These are phyloP conservation scores for Sphenopsis melanotis DNA, from an alignment of 2,797 vertebrate species.

Conservation along the genomic window DNA sequence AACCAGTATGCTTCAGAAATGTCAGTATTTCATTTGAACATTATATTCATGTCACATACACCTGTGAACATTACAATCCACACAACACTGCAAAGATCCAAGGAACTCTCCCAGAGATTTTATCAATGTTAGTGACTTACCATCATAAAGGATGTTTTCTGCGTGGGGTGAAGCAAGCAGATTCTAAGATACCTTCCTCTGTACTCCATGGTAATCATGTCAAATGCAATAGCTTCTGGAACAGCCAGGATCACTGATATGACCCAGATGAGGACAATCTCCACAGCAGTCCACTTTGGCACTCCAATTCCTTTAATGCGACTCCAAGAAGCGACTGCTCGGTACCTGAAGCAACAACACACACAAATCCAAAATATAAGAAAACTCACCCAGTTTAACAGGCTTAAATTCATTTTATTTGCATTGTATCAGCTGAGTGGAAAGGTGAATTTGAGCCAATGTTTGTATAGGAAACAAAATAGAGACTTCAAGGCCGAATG, in stretches of 20 bases:
- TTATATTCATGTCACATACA: not conserved
- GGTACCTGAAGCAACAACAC: conserved; percentile 78
- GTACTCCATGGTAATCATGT: conserved; percentile 85
- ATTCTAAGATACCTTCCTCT: conserved; percentile 81
- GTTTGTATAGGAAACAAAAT: not conserved
- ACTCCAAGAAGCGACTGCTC: conserved; percentile 89
- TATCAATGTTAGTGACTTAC: conserved; percentile 57
- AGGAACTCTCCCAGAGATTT: not conserved
- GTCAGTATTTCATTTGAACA: not conserved
- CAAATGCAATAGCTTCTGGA: conserved; percentile 92
- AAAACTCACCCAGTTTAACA: not conserved
- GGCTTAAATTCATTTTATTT: not conserved
- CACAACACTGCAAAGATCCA: not conserved
- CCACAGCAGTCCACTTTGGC: conserved; percentile 84
- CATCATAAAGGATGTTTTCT: conserved; percentile 88
- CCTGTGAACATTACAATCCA: not conserved
- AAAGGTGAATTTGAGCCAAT: not conserved
- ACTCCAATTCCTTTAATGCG: conserved; percentile 87
- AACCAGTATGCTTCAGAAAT: not conserved
- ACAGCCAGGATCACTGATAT: conserved; percentile 86
- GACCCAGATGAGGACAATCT: conserved; percentile 90
- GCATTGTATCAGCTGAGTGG: not conserved
- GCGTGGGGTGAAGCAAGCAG: conserved; percentile 86
- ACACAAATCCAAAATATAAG: not conserved
- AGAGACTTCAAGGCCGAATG: not conserved